Evolutionary conservation across 2,113 vertebrate species (phyloP), one percentile per base, ranked within the genome.

Genomic region (Phyllopteryx taeniolatus): DNA sequence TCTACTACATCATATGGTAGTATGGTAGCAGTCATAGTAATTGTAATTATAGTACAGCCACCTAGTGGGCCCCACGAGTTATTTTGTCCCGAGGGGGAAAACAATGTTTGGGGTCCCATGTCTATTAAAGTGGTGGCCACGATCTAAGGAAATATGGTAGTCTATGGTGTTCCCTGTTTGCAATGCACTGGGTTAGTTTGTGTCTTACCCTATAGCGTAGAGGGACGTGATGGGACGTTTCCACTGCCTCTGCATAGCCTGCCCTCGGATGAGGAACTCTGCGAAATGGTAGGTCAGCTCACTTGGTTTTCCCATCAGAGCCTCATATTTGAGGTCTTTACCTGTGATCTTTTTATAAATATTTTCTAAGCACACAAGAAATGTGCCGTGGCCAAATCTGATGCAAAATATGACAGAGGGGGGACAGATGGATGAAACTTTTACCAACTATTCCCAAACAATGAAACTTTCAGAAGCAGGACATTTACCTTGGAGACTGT

Each of bases 341-440:
- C 95, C 96, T 0, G 95, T 97, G 78, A 97, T 95, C 90, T 96
- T 97, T 91, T 97, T 96, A 76, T 95, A 97, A 77, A 97, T 95
- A 87, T 95, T 96, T 84, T 97, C 96, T 59, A 97, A 79, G 72
- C 95, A 97, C 71, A 97, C 94, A 75, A 96, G 93, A 83, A 97
- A 96, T 0, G 94, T 96, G 68, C 96, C 95, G 0, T 96, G 95
- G 31, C 95, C 95, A 86, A 97, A 96, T 83, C 95, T 96, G 60
- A 20, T 6, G n/a, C 43, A 42, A 68, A 70, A 72, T 1, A 13
- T 56, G 20, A 39, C 35, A 39, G 67, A 0, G 42, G 10, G 20
- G 8, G 22, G 42, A 27, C 5, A 5, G 11, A 63, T 12, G 35
- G 9, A 11, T 49, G 11, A 10, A 43, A 46, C 20, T 22, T 44